Evolutionary conservation across 2,797 vertebrate genomes (phyloP).

Genomic region (Gymnodraco acuticeps): DNA sequence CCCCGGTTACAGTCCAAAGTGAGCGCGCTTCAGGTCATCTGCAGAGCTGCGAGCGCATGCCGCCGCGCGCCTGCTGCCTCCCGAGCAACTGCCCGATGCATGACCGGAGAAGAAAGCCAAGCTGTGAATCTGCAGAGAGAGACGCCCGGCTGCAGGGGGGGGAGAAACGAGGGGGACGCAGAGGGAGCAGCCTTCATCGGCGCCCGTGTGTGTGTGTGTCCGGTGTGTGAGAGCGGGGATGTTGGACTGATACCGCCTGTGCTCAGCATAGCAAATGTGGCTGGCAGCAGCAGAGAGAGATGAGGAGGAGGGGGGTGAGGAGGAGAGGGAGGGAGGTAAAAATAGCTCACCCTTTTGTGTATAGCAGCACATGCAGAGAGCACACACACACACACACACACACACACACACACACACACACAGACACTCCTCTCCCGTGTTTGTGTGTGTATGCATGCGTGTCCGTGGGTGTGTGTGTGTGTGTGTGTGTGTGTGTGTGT

Average conservation of each 20-base stretch:
- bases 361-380: conserved; percentile 77
- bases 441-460: not conserved
- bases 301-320: conserved; percentile 14
- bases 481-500: conserved; percentile 19
- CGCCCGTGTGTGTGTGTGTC: conserved; percentile 40
- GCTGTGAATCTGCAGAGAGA: conserved; percentile 1
- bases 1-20: conserved; percentile 17
- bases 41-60: conserved; percentile 40
- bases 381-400: conserved; percentile 44
- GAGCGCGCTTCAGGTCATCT: conserved; percentile 68
- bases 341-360: conserved; percentile 83
- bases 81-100: conserved; percentile 59
- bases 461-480: conserved; percentile 1
- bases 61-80: conserved; percentile 16
- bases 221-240: conserved; percentile 62
- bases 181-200: conserved; percentile 61
- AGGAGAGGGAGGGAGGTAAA: conserved; percentile 69
- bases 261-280: conserved; percentile 84
- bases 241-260: conserved; percentile 79
- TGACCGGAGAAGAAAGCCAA: conserved; percentile 22
- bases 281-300: conserved; percentile 68
- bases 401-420: conserved; percentile 42
- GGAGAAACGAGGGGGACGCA: conserved; percentile 41
- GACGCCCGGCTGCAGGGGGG: conserved; percentile 29
- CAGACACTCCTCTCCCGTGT: conserved; percentile 60